phyloP scores from a whole-genome alignment of 2,888 invertebrate species.

The Drosophila eohydei region DNA sequence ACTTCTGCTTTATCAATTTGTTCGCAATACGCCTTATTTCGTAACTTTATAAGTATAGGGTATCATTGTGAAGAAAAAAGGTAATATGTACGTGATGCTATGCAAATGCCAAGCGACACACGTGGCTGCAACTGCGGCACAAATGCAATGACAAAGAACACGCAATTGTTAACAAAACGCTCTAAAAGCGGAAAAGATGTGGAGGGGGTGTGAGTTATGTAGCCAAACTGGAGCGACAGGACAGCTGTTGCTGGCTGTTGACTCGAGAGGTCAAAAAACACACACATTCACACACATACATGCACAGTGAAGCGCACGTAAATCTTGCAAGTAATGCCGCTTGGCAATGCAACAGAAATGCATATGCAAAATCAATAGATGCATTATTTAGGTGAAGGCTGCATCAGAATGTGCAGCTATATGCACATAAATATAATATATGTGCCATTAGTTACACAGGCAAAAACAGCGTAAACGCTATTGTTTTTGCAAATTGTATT shows the following conservation, averaged over 20 bases:
- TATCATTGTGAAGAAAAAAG: constrained; percentile 11
- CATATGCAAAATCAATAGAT: constrained; percentile 69
- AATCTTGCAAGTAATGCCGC: constrained; percentile 54
- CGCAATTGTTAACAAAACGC: constrained; percentile 31
- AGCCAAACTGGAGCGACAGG: constrained; percentile 41
- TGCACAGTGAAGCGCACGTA: constrained; percentile 9
- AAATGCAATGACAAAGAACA: constrained; percentile 30
- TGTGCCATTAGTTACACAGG: constrained; percentile 25
- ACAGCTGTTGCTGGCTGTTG: constrained; percentile 67
- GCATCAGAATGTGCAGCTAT: constrained; percentile 30
- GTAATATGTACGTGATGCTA: constrained; percentile 59
- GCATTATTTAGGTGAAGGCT: constrained; percentile 74
- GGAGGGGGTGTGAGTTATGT: not conserved
- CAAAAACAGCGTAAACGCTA: constrained; percentile 30
- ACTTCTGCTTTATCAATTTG: not conserved
- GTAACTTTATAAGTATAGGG: not conserved
- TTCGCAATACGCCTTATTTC: not conserved
- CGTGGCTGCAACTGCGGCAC: constrained; percentile 54
- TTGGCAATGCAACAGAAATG: constrained; percentile 53
- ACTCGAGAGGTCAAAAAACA: constrained; percentile 40
- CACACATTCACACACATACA: constrained; percentile 15
- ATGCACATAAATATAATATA: constrained; percentile 1
- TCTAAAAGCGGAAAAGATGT: not conserved
- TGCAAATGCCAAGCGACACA: constrained; percentile 64
- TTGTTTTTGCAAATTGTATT: constrained; percentile 48